Conservation (phyloP, 2,797 vertebrate genomes). For the Brotogeris chrysoptera region DNA sequence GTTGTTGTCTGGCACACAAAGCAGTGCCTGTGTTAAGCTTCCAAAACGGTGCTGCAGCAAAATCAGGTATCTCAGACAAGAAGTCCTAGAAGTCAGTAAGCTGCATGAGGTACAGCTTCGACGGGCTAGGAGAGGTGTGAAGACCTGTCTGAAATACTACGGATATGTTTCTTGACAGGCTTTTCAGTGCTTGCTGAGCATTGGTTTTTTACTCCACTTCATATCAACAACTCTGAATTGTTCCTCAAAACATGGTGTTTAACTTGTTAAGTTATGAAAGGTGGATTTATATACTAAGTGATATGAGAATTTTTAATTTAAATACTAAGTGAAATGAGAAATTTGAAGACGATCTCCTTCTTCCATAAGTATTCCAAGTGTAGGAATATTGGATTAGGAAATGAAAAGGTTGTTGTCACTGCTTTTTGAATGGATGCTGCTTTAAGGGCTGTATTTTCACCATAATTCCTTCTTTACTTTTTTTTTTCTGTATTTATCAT, state of each 20-base stretch:
- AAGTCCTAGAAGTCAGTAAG: neutral
- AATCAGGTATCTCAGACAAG: neutral
- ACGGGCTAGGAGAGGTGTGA: neutral
- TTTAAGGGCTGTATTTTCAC: neutral
- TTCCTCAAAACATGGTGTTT: neutral
- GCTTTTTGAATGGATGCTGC: neutral
- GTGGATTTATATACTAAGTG: neutral
- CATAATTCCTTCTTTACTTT: neutral
- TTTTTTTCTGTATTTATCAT: neutral
- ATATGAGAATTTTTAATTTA: neutral
- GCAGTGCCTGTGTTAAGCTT: neutral
- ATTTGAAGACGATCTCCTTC: neutral
- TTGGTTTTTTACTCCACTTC: neutral
- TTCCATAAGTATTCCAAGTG: neutral
- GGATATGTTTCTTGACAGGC: neutral
- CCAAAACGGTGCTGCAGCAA: fast-evolving
- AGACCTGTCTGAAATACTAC: neutral
- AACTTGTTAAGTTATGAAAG: neutral
- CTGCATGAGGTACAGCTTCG: neutral
- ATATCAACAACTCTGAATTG: neutral
- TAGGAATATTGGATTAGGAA: neutral
- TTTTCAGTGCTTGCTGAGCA: neutral
- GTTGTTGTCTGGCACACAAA: neutral
- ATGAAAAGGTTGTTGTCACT: neutral
- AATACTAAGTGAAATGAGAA: neutral